phyloP scores from a whole-genome alignment of 2,888 invertebrate genomes.

The Exephanes ischioxanthus region DNA sequence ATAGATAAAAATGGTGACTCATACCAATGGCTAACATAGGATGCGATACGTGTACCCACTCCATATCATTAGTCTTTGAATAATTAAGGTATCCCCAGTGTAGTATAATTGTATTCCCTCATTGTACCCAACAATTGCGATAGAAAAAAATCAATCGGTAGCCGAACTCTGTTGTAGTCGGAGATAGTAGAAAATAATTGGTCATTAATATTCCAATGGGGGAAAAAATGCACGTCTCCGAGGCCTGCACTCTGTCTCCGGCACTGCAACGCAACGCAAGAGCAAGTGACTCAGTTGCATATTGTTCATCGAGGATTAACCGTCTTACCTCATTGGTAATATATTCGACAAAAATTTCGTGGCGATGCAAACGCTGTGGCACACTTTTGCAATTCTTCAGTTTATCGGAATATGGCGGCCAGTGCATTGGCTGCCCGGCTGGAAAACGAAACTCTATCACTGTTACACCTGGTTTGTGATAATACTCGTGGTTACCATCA shows the following conservation, averaged over 20 bases:
- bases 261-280: not conserved
- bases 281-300: not conserved
- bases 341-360: not conserved
- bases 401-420: slow-evolving; percentile 68
- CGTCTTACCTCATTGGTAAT: not conserved
- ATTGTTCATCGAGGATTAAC: not conserved
- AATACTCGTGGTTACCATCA: slow-evolving; percentile 36
- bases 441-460: slow-evolving; percentile 47
- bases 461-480: slow-evolving; percentile 44
- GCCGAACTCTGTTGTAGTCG: too few relatives aligned
- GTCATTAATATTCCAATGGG: too few relatives aligned
- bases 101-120: too few relatives aligned
- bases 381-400: slow-evolving; percentile 31
- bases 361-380: slow-evolving; percentile 22
- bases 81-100: too few relatives aligned
- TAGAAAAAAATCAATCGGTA: too few relatives aligned
- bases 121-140: too few relatives aligned
- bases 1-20: too few relatives aligned
- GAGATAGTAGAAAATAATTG: too few relatives aligned
- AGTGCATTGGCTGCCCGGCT: slow-evolving; percentile 54
- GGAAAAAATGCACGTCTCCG: not conserved
- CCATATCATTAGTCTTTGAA: too few relatives aligned
- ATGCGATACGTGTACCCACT: too few relatives aligned
- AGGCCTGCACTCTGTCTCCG: not conserved
- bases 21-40: too few relatives aligned